Evolutionary conservation across 2,797 vertebrate genomes (phyloP).

Genomic region (Sebastes minor): DNA sequence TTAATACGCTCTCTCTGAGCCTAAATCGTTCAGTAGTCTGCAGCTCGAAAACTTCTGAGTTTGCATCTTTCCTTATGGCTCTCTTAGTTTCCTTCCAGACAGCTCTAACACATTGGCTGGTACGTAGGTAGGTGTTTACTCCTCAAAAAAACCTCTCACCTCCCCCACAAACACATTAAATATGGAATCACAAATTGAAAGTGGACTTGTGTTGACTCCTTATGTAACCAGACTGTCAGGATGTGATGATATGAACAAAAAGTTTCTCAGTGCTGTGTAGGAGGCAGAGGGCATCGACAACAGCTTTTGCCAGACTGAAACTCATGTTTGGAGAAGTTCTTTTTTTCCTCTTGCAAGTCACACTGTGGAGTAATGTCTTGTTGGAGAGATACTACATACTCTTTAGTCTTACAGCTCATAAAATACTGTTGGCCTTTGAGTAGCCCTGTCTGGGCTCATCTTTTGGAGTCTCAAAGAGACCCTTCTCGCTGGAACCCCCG

Average conservation of each 20-base stretch:
- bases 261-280: conserved; percentile 64
- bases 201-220: conserved; percentile 62
- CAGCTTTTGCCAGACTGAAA: conserved; percentile 55
- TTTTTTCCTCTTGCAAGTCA: conserved; percentile 11
- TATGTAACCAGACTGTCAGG: conserved; percentile 71
- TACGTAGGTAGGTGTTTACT: conserved; percentile 75
- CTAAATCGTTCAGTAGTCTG: background rate
- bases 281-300: conserved; percentile 59
- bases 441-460: background rate
- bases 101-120: conserved; percentile 61
- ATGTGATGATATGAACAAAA: conserved; percentile 67
- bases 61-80: conserved; percentile 49
- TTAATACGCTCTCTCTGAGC: background rate
- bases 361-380: conserved; percentile 16
- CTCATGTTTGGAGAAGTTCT: conserved; percentile 32
- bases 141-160: conserved; percentile 69
- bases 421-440: background rate
- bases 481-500: background rate
- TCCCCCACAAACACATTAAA: conserved; percentile 79
- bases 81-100: conserved; percentile 33
- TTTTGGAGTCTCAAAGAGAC: background rate
- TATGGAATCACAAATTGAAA: conserved; percentile 76
- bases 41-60: conserved; percentile 34
- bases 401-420: background rate
- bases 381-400: background rate